A percentile compares a stretch with the other conserved stretches of the same genome.
phyloP scores from a whole-genome alignment of 2,113 vertebrate species.

The Saiga tatarica region DNA sequence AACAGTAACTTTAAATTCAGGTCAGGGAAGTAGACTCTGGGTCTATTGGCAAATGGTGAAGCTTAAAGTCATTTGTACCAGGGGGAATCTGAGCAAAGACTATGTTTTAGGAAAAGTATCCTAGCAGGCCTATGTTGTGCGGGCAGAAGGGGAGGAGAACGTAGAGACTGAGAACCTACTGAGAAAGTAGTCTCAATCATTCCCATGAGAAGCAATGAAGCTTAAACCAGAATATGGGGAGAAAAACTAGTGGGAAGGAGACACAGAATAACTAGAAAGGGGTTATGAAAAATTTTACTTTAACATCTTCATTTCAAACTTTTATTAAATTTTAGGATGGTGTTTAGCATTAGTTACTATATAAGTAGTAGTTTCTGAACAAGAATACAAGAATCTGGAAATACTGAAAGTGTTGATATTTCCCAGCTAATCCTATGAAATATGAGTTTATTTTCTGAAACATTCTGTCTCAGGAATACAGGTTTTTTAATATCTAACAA shows the following conservation, averaged over 20 bases:
- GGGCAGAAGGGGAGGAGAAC: neutral
- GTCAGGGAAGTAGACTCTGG: neutral
- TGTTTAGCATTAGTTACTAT: neutral
- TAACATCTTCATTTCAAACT: neutral
- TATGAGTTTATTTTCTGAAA: neutral
- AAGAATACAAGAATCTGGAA: neutral
- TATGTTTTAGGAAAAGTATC: conserved; percentile 31
- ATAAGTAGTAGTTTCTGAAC: neutral
- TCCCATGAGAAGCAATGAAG: neutral
- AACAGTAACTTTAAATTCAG: conserved; percentile 20
- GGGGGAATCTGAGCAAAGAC: neutral
- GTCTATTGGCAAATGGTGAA: neutral
- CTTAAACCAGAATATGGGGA: neutral
- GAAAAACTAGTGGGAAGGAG: neutral
- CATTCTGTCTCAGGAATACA: neutral
- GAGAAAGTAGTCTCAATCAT: neutral
- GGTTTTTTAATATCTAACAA: neutral
- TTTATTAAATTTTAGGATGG: neutral
- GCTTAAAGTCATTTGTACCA: conserved; percentile 20
- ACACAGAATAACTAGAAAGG: neutral
- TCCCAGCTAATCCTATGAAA: neutral
- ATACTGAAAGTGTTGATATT: neutral
- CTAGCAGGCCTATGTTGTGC: neutral
- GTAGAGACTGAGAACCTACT: neutral
- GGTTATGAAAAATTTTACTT: neutral